phyloP scores from a whole-genome alignment of 2,113 vertebrate species.

The Eulacestoma nigropectus region DNA sequence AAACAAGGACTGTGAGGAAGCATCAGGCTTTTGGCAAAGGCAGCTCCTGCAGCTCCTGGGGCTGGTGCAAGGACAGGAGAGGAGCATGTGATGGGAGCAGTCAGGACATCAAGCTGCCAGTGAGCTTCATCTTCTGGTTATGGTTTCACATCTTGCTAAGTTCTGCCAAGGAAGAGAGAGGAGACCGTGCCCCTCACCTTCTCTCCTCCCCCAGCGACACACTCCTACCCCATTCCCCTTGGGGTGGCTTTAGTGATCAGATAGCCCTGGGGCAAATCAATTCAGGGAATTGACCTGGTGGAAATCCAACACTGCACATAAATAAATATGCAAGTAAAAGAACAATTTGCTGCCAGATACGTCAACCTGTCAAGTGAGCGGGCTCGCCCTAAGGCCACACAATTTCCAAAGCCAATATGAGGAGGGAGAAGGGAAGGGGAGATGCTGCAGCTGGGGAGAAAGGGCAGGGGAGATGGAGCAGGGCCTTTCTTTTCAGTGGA shows the following conservation, averaged over 20 bases:
- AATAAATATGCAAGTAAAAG: conserved; percentile 14
- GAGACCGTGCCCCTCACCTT: neutral
- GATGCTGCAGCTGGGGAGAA: neutral
- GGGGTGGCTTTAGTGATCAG: neutral
- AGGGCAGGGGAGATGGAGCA: neutral
- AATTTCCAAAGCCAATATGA: neutral
- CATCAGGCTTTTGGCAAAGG: neutral
- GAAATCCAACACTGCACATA: neutral
- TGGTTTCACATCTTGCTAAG: neutral
- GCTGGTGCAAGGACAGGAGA: neutral
- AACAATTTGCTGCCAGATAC: neutral
- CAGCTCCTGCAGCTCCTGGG: neutral
- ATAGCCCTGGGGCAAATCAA: neutral
- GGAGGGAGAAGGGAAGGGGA: neutral
- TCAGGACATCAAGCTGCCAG: neutral
- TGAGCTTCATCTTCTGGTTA: neutral
- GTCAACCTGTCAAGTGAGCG: neutral
- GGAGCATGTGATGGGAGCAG: neutral
- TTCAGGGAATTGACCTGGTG: neutral
- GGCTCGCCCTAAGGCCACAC: neutral
- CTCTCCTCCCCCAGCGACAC: neutral
- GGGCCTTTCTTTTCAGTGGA: neutral
- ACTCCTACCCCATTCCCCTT: neutral
- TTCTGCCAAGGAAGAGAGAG: neutral
- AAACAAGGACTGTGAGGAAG: neutral